These are phyloP conservation scores for Morelia viridis DNA, from an alignment of 2,797 vertebrate species.

Conservation along the genomic window DNA sequence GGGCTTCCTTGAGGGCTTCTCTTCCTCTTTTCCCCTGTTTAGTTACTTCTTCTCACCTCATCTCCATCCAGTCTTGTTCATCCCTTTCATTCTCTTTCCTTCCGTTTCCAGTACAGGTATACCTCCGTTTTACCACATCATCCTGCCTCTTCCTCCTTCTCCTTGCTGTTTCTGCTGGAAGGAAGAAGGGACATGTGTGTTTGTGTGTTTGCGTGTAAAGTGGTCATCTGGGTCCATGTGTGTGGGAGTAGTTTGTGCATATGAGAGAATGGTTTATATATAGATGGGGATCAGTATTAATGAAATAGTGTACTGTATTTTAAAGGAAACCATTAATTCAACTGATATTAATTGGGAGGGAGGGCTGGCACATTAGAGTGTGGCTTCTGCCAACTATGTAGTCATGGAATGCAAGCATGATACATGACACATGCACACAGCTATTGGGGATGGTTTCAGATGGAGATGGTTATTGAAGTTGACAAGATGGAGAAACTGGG, in stretches of 20 bases:
- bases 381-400: background rate
- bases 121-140: background rate
- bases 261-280: background rate
- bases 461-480: background rate
- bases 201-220: fast-evolving
- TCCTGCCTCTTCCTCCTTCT: background rate
- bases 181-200: background rate
- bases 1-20: background rate
- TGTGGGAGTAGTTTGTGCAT: background rate
- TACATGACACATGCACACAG: background rate
- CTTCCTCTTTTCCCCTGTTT: background rate
- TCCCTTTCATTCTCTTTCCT: background rate
- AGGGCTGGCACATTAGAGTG: background rate
- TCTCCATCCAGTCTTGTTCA: background rate
- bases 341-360: background rate
- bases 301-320: background rate
- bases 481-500: background rate
- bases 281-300: background rate
- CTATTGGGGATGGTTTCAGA: background rate
- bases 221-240: background rate
- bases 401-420: background rate
- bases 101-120: background rate
- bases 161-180: background rate
- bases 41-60: background rate
- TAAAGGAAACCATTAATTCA: background rate